Evolutionary conservation across 35 echinoderm and acorn worm species (phyloP).

Genomic region (Hemicentrotus pulcherrimus): DNA sequence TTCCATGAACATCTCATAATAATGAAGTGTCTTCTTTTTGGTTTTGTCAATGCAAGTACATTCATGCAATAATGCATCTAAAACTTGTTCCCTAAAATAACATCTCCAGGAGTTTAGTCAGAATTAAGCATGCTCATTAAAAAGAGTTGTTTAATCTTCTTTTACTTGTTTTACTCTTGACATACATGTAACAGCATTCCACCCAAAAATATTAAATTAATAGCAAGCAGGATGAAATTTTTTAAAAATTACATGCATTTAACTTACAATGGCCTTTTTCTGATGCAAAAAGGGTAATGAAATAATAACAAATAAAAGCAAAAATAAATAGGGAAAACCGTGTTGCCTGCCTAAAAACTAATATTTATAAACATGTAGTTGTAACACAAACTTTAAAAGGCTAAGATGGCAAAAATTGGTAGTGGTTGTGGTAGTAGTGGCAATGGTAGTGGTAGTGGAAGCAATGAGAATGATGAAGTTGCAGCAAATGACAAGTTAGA

Average conservation of each 20-base stretch:
- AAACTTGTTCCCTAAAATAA: neutral
- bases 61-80: neutral
- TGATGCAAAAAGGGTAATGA: neutral
- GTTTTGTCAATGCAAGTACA: neutral
- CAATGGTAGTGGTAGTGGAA: neutral
- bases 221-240: neutral
- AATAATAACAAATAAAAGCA: neutral
- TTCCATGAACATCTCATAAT: neutral
- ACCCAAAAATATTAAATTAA: neutral
- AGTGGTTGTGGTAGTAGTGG: neutral
- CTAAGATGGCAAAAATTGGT: neutral
- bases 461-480: neutral
- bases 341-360: neutral
- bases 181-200: neutral
- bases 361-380: neutral
- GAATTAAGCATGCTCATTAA: neutral
- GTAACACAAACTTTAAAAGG: neutral
- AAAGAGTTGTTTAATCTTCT: neutral
- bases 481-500: slow-evolving; percentile 2
- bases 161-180: neutral
- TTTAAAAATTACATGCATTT: neutral
- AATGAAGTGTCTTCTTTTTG: neutral
- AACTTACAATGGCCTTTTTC: slow-evolving; percentile 3
- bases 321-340: neutral
- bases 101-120: neutral